Conservation (phyloP, 2,113 vertebrate genomes). For the Ochotona curzoniae region DNA sequence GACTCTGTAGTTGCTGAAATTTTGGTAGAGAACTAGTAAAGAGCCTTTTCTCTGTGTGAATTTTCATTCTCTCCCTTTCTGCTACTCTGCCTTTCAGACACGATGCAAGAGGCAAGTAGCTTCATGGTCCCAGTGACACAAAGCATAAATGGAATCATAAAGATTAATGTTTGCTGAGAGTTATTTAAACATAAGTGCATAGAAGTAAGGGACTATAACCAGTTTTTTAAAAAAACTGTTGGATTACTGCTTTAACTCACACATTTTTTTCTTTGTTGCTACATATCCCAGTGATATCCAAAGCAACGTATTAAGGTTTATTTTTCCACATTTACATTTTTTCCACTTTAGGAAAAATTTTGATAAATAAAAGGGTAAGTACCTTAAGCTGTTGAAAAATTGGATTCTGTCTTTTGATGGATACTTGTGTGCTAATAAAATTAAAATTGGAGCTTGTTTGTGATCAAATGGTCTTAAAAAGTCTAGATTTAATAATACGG, state of each 20-base stretch:
- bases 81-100: too few relatives aligned
- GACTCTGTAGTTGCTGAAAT: too few relatives aligned
- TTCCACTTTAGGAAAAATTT: neutral
- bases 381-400: neutral
- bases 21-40: too few relatives aligned
- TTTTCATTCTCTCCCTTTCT: too few relatives aligned
- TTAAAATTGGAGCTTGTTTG: neutral
- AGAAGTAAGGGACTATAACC: neutral
- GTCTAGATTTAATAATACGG: constrained; percentile 3
- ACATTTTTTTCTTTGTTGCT: neutral
- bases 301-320: neutral
- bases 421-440: neutral
- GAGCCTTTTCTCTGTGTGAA: too few relatives aligned
- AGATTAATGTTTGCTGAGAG: neutral
- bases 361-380: neutral
- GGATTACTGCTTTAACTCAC: neutral
- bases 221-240: neutral
- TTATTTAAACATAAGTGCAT: neutral
- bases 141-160: neutral
- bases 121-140: neutral
- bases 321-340: neutral
- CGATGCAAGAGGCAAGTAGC: neutral
- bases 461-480: neutral
- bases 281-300: neutral
- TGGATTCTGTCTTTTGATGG: neutral